These are phyloP conservation scores for Cochlearius cochlearius DNA, from an alignment of 2,113 vertebrate species.

Conservation along the genomic window DNA sequence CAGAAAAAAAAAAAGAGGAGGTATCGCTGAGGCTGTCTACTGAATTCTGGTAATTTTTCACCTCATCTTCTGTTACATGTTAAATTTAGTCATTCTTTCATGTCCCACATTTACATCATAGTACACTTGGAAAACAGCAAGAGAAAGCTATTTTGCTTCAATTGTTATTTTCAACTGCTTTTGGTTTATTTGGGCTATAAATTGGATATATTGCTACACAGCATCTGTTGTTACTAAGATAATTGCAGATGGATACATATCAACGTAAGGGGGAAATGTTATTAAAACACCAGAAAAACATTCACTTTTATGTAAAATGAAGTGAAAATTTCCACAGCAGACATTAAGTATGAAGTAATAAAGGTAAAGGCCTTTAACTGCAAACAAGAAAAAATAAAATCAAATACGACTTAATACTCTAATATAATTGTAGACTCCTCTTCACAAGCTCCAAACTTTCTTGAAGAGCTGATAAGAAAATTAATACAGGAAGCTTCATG, in stretches of 20 bases:
- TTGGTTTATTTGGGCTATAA: background rate
- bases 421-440: background rate
- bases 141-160: background rate
- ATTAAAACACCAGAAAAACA: background rate
- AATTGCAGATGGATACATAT: background rate
- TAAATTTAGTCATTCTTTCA: background rate
- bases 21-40: background rate
- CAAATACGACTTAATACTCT: background rate
- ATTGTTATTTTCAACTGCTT: background rate
- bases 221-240: background rate
- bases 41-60: background rate
- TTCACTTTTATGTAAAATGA: background rate
- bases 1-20: background rate
- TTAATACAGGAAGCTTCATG: background rate
- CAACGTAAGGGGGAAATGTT: background rate
- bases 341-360: background rate
- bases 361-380: background rate
- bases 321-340: background rate
- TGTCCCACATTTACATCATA: background rate
- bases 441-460: background rate
- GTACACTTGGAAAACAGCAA: background rate
- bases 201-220: background rate
- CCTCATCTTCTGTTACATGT: background rate
- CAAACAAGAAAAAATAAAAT: background rate
- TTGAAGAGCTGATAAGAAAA: background rate